Evolutionary conservation across 2,113 vertebrate species (phyloP).

Genomic region (Cygnus atratus): DNA sequence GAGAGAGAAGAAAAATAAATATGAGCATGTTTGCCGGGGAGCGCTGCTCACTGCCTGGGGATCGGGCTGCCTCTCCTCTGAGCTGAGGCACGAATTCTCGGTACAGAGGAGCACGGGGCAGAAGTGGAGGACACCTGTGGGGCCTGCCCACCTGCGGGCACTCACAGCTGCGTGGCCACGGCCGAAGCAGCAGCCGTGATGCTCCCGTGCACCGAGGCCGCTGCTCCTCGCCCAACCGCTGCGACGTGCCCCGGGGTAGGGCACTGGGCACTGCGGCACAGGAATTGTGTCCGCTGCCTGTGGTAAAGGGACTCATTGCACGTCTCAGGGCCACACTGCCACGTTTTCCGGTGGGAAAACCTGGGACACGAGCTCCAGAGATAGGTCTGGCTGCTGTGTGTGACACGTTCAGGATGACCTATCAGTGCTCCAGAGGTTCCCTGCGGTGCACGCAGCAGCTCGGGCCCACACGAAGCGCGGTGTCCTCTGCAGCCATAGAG

Average conservation of each 20-base stretch:
- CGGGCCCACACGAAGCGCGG: rapidly evolving
- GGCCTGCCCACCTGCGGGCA: no score
- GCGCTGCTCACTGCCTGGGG: background rate
- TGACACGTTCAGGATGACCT: background rate
- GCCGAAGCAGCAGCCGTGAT: no score
- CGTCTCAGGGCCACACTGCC: background rate
- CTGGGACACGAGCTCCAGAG: background rate
- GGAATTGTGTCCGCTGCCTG: background rate
- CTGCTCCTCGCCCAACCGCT: no score
- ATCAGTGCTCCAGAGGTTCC: rapidly evolving
- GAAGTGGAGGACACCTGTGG: background rate
- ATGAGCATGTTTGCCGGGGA: rapidly evolving
- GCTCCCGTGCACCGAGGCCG: no score
- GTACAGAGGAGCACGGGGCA: background rate
- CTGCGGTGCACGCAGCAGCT: rapidly evolving
- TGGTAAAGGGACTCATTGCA: no score
- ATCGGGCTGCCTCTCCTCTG: background rate
- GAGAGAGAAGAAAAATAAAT: background rate
- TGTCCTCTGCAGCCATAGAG: background rate
- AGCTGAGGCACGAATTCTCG: background rate
- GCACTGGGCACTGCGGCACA: no score
- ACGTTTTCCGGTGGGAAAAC: background rate
- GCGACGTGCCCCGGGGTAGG: no score
- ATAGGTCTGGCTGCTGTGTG: background rate
- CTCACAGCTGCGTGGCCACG: no score